These are phyloP conservation scores for Apostichopus leukothele DNA, from an alignment of 53 echinoderm and acorn worm species.

Conservation along the genomic window DNA sequence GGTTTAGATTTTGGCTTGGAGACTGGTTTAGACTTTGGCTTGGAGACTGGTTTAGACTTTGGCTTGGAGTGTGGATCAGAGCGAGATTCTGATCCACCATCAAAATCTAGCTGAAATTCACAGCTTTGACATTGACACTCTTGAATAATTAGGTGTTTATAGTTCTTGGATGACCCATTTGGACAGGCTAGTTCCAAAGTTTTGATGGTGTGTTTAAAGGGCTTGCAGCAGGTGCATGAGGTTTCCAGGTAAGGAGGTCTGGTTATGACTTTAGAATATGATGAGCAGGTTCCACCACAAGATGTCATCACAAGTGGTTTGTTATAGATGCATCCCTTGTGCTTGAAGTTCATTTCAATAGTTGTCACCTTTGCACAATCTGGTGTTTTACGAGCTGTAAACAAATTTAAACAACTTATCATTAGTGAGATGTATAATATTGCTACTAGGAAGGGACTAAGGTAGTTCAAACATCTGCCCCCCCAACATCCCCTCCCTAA, in stretches of 20 bases:
- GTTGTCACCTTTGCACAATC: background rate
- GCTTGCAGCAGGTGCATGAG: conserved; percentile 59
- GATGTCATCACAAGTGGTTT: conserved; percentile 39
- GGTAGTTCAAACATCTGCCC: too few relatives aligned
- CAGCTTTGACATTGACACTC: conserved; percentile 50
- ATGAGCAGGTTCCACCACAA: conserved; percentile 53
- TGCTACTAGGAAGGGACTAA: too few relatives aligned
- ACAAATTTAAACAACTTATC: background rate
- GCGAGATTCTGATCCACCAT: background rate
- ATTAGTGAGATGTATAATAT: too few relatives aligned
- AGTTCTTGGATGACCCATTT: background rate
- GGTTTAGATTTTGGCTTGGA: too few relatives aligned
- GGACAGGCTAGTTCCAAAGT: conserved; percentile 27
- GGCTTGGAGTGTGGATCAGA: too few relatives aligned
- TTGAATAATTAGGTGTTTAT: conserved; percentile 44
- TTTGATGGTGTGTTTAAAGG: background rate
- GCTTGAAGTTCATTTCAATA: background rate
- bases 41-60: background rate
- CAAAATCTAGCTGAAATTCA: conserved; percentile 5
- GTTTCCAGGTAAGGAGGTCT: conserved; percentile 39
- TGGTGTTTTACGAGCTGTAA: background rate
- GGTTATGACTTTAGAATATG: conserved; percentile 17
- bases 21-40: background rate
- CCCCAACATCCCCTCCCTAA: too few relatives aligned
- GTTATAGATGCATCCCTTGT: conserved; percentile 29